These are phyloP conservation scores for Hypocryptadius cinnamomeus DNA, from an alignment of 2,113 vertebrate genomes.

Conservation along the genomic window DNA sequence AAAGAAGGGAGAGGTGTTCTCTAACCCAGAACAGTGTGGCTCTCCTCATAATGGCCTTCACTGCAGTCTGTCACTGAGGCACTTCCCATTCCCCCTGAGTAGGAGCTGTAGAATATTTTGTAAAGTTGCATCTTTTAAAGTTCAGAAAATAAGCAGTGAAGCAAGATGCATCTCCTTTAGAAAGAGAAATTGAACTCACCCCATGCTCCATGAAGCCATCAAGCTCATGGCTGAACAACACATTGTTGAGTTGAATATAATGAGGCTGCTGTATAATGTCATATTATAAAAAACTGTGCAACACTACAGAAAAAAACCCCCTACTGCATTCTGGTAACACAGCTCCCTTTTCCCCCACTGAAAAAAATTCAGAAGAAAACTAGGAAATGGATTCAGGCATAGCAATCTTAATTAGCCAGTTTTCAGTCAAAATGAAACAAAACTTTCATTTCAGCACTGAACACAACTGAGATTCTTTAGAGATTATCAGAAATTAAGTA, in stretches of 20 bases:
- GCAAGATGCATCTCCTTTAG: conserved; percentile 10
- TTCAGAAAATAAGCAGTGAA: conserved; percentile 33
- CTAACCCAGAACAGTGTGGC: neutral
- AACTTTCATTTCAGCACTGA: neutral
- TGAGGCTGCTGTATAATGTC: conserved; percentile 15
- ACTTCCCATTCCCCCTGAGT: neutral
- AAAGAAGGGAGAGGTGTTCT: neutral
- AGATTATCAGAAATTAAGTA: neutral
- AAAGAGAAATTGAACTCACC: conserved; percentile 3
- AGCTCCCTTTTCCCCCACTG: neutral
- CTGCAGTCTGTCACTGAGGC: neutral
- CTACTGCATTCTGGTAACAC: neutral
- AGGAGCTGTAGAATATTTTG: neutral
- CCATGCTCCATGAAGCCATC: conserved; percentile 17
- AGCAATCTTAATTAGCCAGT: neutral
- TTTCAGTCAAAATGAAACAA: neutral
- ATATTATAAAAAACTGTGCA: conserved; percentile 9
- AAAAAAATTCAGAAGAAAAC: neutral
- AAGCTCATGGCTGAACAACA: conserved; percentile 11
- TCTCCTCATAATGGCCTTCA: neutral
- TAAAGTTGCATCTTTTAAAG: conserved; percentile 14
- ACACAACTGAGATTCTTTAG: neutral
- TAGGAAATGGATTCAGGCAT: neutral
- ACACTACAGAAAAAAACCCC: neutral
- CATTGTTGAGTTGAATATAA: conserved; percentile 11